Percentiles rank a stretch among this genome's conserved stretches.
Conservation (phyloP, 1,140 invertebrate genomes). For the Atta texana region DNA sequence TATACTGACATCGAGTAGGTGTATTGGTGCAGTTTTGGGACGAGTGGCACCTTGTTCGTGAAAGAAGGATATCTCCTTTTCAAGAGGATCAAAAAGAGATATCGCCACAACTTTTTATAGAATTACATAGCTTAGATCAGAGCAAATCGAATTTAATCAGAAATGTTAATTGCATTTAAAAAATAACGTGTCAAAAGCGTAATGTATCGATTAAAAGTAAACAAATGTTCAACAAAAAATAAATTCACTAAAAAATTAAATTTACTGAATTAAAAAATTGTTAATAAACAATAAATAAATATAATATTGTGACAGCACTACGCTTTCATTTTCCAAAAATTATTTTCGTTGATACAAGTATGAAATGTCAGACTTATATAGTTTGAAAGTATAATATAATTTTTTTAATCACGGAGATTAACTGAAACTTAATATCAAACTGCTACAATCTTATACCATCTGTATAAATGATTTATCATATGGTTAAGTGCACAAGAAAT, state of each 20-base stretch:
- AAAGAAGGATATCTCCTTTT: neutral
- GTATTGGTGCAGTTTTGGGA: slow-evolving; percentile 50
- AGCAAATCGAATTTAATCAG: neutral
- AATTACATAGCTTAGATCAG: neutral
- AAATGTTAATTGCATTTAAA: neutral
- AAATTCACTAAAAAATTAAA: neutral
- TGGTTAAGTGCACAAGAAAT: slow-evolving; percentile 33
- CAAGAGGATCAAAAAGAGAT: neutral
- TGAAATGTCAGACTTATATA: neutral
- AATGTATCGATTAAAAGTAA: neutral
- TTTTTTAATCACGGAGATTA: neutral
- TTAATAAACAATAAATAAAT: neutral
- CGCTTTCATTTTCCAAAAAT: neutral
- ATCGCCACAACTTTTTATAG: neutral
- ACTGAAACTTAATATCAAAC: slow-evolving; percentile 41
- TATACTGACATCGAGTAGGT: neutral
- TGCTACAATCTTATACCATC: slow-evolving; percentile 11
- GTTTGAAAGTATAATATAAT: slow-evolving; percentile 9
- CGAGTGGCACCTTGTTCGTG: slow-evolving; percentile 4
- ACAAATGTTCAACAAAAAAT: neutral
- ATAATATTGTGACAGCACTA: neutral
- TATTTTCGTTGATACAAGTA: neutral
- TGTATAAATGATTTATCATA: slow-evolving; percentile 33
- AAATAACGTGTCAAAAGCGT: neutral
- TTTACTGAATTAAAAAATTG: neutral